phyloP scores from a whole-genome alignment of 2,797 vertebrate species.

The Sebastes minor region DNA sequence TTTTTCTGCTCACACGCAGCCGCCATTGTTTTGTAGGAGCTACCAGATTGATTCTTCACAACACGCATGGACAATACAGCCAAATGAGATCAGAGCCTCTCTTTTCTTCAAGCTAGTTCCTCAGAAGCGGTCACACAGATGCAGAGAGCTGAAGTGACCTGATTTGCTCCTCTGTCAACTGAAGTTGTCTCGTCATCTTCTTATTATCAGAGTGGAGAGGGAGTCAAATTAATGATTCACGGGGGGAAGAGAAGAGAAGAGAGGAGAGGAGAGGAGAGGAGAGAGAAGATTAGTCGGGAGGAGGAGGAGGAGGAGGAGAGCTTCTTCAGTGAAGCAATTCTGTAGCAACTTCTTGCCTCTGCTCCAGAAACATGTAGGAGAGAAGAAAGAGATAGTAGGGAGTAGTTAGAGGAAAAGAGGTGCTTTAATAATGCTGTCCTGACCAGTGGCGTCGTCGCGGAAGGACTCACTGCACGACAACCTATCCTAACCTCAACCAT shows the following conservation, averaged over 20 bases:
- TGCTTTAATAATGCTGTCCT: background rate
- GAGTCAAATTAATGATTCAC: constrained; percentile 48
- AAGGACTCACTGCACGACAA: too few species aligned
- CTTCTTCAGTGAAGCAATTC: constrained; percentile 17
- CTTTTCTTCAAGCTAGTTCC: background rate
- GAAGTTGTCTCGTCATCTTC: constrained; percentile 27
- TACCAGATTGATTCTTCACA: background rate
- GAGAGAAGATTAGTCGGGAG: background rate
- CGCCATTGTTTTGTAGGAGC: constrained; percentile 22
- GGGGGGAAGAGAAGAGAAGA: background rate
- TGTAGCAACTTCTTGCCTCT: constrained; percentile 2
- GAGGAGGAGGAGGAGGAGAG: background rate
- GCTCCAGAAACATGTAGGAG: background rate
- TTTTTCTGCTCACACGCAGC: background rate
- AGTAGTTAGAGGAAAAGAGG: background rate
- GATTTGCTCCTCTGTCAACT: background rate
- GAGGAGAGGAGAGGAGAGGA: too few species aligned
- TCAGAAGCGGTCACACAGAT: background rate
- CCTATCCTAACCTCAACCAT: too few species aligned
- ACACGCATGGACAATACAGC: background rate
- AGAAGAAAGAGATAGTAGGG: background rate
- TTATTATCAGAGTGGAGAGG: constrained; percentile 32
- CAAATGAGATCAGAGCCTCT: background rate
- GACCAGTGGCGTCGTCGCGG: too few species aligned
- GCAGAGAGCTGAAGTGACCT: background rate